Evolutionary conservation across 2,888 invertebrate genomes (phyloP), one percentile per base, ranked within the genome.

Genomic region (Siphonodentalium dalli): DNA sequence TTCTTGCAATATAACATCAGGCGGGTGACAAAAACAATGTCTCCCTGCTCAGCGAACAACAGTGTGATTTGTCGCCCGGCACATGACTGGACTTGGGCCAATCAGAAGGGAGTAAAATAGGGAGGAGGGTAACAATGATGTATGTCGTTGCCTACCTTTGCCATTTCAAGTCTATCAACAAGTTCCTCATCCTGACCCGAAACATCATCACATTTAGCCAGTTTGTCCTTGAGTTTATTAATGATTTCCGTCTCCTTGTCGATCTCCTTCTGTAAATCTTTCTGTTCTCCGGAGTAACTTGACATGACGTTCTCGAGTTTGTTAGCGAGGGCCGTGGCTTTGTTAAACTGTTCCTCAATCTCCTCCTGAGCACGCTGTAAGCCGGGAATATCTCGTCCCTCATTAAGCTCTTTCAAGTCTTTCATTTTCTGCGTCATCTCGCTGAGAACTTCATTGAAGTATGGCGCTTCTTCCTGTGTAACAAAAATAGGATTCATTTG

Each of bases 141-240:
- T n/a, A n/a, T n/a, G n/a, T n/a, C n/a, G n/a, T n/a, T 3, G 27
- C 59, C 46, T 55, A 79, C 85, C 74, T 90, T 89, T 65, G 92
- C 90, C 58, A 87, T 88, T 56, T 89, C 86, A 2, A 94, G 84
- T 49, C 93, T 87, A 63, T 89, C 88, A 48, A 93, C 85, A 52
- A 95, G 89, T 75, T 91, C 91, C 1, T 87, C 86, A 71, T 93
- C 92, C 66, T 91, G 90, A 0, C 95, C 94, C 3, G 93, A 68
- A 21, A 75, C 64, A 61, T 77, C 75, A 49, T 76, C 77, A 60
- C 71, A 72, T 47, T 72, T 66, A 9, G 69, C 66, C 5, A 79
- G 66, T 52, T 59, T 54, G 26, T 77, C 76, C 31, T 73, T 71
- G 31, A 74, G 57, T 23, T 68, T 48, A 56, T 67, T 71, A 41